Evolutionary conservation across 2,113 vertebrate genomes (phyloP), one percentile per base, ranked within the genome.

Genomic region (Hiodon alosoides): DNA sequence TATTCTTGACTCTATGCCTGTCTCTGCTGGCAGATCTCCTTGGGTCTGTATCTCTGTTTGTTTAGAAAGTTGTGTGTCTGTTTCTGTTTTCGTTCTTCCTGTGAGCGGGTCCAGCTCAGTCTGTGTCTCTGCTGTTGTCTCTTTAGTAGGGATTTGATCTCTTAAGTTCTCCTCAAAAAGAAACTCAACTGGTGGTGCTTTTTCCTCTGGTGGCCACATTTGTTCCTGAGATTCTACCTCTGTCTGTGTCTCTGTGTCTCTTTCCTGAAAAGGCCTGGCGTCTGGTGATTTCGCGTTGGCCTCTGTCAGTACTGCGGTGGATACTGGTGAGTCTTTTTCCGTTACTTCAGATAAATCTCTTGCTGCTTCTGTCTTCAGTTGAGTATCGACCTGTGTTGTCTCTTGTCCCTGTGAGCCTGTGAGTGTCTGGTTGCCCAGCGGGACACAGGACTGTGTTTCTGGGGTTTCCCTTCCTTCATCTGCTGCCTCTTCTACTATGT

Each of bases 311-410:
- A 17, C 47, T 13, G 46, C 47, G 31, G 46, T 66, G 14, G 71
- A 31, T 0, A 7, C 8, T 59, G 31, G 31, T 31, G n/a, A 17
- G 11, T 72, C 71, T 57, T 59, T 73, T 8, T 47, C 5, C 4
- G 65, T 69, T 72, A 79, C 78, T 71, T 78, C 71, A 68, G 50
- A 74, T 31, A 50, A 69, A 64, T 73, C 62, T 81, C 52, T n/a
- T 16, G 53, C 64, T 48, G 58, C 72, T 71, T 80, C 75, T 74
- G 68, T 72, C 54, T 69, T 31, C 46, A 62, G 2, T 53, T 7
- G 52, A 46, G 4, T 67, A 46, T 77, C 75, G 82, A 11, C 58
- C 16, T 81, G 74, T 81, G 81, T 76, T 80, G 31, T 67, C 46
- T 74, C 76, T 59, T 13, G 2, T 78, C 59, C 77, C 71, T 70